Evolutionary conservation across 1,140 invertebrate species (phyloP).

Genomic region (Sitodiplosis mosellana): DNA sequence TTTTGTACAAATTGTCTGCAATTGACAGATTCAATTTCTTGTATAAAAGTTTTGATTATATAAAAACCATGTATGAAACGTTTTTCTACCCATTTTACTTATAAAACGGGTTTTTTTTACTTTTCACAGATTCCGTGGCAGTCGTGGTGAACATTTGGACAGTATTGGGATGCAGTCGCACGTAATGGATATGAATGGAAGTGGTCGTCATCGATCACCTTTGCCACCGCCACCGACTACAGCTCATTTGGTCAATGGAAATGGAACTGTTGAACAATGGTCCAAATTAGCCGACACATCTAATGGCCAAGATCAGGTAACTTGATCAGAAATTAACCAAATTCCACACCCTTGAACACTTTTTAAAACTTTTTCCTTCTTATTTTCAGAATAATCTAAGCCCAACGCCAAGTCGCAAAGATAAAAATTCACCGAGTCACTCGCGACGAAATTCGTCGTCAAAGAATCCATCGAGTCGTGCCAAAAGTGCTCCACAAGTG

Average conservation of each 20-base stretch:
- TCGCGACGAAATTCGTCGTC: constrained; percentile 23
- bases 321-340: not conserved
- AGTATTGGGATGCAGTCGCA: constrained; percentile 20
- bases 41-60: too few species aligned
- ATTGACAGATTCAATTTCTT: too few species aligned
- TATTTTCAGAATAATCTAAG: constrained; percentile 1
- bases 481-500: constrained; percentile 51
- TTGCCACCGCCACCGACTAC: not conserved
- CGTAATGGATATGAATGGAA: constrained; percentile 7
- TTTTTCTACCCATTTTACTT: too few species aligned
- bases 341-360: not conserved
- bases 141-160: constrained; percentile 20
- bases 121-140: constrained; percentile 19
- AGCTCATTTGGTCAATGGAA: constrained; percentile 9
- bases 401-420: constrained; percentile 5
- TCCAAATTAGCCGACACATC: constrained; percentile 19
- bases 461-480: constrained; percentile 32
- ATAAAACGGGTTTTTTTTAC: too few species aligned
- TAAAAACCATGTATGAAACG: too few species aligned
- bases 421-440: constrained; percentile 6
- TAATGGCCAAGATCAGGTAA: constrained; percentile 13
- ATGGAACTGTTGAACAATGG: not conserved
- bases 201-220: not conserved
- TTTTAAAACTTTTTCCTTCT: not conserved
- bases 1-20: too few species aligned